phyloP scores from a whole-genome alignment of 37 sponge, comb jelly and placozoan genomes.

The Halichondria panicea region DNA sequence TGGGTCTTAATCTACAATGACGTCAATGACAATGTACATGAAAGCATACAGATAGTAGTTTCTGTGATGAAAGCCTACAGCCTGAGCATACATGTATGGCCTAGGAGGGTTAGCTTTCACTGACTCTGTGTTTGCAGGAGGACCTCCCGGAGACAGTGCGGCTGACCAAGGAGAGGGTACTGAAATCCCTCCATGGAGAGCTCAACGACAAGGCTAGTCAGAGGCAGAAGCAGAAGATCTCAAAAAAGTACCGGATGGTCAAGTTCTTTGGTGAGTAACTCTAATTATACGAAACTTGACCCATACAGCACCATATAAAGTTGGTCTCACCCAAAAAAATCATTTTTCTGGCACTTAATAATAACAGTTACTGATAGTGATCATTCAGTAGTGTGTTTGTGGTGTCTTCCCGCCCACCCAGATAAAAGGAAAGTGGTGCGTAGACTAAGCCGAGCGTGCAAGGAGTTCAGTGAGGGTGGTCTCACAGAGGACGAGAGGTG shows the following conservation, averaged over 20 bases:
- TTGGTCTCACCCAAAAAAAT: too few relatives aligned
- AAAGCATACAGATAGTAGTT: background rate
- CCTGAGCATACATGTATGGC: too few relatives aligned
- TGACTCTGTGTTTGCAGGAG: conserved; percentile 34
- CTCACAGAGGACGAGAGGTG: too few relatives aligned
- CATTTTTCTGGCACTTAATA: too few relatives aligned
- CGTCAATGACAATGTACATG: background rate
- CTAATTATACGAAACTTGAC: too few relatives aligned
- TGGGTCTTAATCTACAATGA: background rate
- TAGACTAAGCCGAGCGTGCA: too few relatives aligned
- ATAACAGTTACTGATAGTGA: background rate
- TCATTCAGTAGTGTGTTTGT: background rate
- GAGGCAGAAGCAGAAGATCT: conserved; percentile 5
- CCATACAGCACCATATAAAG: too few relatives aligned
- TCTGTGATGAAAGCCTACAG: too few relatives aligned
- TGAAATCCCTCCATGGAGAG: conserved; percentile 16
- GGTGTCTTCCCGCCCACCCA: background rate
- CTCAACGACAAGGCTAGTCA: conserved; percentile 1
- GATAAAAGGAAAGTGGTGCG: conserved; percentile 32
- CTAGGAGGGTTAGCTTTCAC: too few relatives aligned
- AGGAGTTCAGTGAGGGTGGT: too few relatives aligned
- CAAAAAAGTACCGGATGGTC: conserved; percentile 47
- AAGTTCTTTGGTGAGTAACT: conserved; percentile 49
- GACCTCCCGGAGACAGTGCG: conserved; percentile 52
- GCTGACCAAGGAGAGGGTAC: conserved; percentile 31